Evolutionary conservation across 2,113 vertebrate species (phyloP).

Genomic region (Vimba vimba): DNA sequence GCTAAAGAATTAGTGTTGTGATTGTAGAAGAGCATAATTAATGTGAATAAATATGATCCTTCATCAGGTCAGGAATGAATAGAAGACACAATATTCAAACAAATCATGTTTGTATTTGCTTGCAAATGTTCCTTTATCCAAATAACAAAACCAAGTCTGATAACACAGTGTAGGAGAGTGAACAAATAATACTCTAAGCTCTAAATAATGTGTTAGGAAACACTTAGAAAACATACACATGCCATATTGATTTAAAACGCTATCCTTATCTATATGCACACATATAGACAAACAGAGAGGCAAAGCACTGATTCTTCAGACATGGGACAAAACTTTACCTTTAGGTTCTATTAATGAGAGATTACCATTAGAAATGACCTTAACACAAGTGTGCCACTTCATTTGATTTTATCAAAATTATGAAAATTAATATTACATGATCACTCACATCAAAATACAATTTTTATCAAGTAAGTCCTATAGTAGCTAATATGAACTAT

Average conservation of each 20-base stretch:
- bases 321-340: not conserved
- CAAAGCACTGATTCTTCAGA: not conserved
- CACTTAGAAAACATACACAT: not conserved
- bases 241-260: not conserved
- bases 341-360: not conserved
- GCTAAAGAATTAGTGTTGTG: not conserved
- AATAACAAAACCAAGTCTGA: constrained; percentile 7
- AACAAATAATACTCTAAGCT: constrained; percentile 19
- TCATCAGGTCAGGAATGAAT: constrained; percentile 38
- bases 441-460: not conserved
- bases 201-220: not conserved
- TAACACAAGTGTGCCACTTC: not conserved
- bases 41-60: constrained; percentile 27
- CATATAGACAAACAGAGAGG: not conserved
- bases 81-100: not conserved
- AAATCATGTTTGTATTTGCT: constrained; percentile 29
- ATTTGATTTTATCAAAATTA: not conserved
- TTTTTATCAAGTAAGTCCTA: no score
- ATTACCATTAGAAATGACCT: not conserved
- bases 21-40: constrained; percentile 3
- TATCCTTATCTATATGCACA: not conserved
- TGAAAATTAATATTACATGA: not conserved
- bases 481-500: no score
- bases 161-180: not conserved
- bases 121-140: constrained; percentile 14